phyloP scores from a whole-genome alignment of 1,140 invertebrate genomes.

The Maconellicoccus hirsutus region DNA sequence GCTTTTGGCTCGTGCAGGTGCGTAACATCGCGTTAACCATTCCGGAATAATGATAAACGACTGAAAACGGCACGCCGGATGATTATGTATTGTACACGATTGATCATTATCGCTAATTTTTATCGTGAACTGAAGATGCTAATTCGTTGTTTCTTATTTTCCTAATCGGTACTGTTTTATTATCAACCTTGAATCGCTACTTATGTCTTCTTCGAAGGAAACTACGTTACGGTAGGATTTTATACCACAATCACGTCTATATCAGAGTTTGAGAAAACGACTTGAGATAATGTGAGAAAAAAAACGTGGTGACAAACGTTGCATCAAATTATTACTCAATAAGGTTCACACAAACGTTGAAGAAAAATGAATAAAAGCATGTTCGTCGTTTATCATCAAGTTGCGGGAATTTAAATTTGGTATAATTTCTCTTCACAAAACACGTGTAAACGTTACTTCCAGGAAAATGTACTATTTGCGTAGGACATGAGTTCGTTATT shows the following conservation, averaged over 20 bases:
- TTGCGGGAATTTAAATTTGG: too few relatives aligned
- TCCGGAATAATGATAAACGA: background rate
- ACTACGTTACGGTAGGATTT: background rate
- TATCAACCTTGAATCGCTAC: background rate
- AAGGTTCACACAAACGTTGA: too few relatives aligned
- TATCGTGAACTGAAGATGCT: background rate
- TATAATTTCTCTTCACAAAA: too few relatives aligned
- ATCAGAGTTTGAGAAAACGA: background rate
- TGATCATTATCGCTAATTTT: background rate
- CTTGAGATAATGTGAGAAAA: too few relatives aligned
- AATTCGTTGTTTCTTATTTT: background rate
- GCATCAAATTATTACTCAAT: too few relatives aligned
- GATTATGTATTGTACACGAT: background rate
- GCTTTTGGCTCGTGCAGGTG: background rate
- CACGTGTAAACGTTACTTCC: too few relatives aligned
- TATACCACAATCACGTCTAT: background rate
- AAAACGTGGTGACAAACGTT: too few relatives aligned
- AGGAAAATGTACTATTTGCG: too few relatives aligned
- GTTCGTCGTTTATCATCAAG: too few relatives aligned
- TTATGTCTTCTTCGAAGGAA: background rate
- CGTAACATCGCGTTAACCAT: background rate
- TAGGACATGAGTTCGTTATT: too few relatives aligned
- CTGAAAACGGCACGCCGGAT: background rate
- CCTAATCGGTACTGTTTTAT: too few relatives aligned
- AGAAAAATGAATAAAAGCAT: too few relatives aligned